Evolutionary conservation across 1,140 invertebrate species (phyloP).

Genomic region (Rhynchophorus ferrugineus): DNA sequence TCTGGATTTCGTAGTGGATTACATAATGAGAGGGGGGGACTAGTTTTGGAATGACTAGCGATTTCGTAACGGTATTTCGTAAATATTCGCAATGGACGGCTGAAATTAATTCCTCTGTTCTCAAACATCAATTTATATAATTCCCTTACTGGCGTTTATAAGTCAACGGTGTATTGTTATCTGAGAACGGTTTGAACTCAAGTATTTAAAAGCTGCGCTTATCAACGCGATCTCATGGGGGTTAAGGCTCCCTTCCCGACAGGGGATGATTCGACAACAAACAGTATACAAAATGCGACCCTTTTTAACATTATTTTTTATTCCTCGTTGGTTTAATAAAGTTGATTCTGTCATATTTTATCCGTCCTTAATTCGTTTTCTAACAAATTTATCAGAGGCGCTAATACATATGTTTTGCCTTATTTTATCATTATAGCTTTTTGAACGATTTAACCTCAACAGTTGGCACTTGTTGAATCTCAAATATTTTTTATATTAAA

Average conservation of each 20-base stretch:
- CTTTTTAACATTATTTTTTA: constrained; percentile 24
- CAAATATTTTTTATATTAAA: no score
- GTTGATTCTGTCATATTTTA: constrained; percentile 14
- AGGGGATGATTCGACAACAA: constrained; percentile 8
- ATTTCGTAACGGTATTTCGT: constrained; percentile 36
- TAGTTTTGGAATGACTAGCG: constrained; percentile 28
- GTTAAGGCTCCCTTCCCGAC: constrained; percentile 17
- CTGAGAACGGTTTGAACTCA: constrained; percentile 32
- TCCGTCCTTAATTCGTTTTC: constrained; percentile 8
- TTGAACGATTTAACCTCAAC: no score
- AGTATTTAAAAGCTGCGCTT: constrained; percentile 39
- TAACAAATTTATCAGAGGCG: constrained; percentile 24
- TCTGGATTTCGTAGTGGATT: constrained; percentile 25
- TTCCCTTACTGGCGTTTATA: constrained; percentile 39
- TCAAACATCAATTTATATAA: constrained; percentile 39
- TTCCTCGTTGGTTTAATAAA: constrained; percentile 18
- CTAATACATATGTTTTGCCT: no score
- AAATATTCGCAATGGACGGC: constrained; percentile 38
- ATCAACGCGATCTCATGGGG: constrained; percentile 33
- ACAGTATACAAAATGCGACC: constrained; percentile 15
- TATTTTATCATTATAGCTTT: no score
- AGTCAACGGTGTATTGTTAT: constrained; percentile 40
- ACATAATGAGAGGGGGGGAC: constrained; percentile 29
- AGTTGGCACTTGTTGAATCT: no score
- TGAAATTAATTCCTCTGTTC: constrained; percentile 39